Evolutionary conservation across 2,888 invertebrate species (phyloP).

Genomic region (Clepsis dumicolana): DNA sequence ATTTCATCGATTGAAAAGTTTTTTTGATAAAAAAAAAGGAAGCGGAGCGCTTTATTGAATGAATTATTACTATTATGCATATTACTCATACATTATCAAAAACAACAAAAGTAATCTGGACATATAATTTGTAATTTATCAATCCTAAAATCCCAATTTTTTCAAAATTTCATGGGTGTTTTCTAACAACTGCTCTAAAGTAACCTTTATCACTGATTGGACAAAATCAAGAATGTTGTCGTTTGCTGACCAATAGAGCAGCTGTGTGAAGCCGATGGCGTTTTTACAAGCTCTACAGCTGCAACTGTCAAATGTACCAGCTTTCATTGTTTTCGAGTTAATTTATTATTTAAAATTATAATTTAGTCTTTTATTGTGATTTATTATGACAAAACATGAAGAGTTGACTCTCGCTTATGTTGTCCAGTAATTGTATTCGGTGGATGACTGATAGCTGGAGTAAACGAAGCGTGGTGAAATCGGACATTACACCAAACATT

Average conservation of each 20-base stretch:
- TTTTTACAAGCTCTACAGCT: not conserved
- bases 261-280: not conserved
- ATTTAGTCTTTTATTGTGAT: slow-evolving; percentile 6
- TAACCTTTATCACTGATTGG: slow-evolving; percentile 8
- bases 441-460: slow-evolving; percentile 3
- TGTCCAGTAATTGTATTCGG: not conserved
- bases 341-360: slow-evolving; percentile 11
- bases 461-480: not conserved
- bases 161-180: not conserved
- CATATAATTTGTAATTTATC: not conserved
- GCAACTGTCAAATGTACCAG: slow-evolving; percentile 12
- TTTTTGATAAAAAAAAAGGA: not conserved
- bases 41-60: not conserved
- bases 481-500: not conserved
- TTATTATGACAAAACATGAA: slow-evolving; percentile 5
- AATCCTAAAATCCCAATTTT: not conserved
- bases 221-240: not conserved
- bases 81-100: too few species aligned
- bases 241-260: slow-evolving; percentile 8
- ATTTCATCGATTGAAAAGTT: slow-evolving; percentile 38
- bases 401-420: not conserved
- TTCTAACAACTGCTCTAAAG: not conserved
- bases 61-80: too few species aligned
- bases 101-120: not conserved
- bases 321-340: slow-evolving; percentile 27